Evolutionary conservation across 2,888 invertebrate genomes (phyloP), one percentile per base, ranked within the genome.

Genomic region (Syritta pipiens): DNA sequence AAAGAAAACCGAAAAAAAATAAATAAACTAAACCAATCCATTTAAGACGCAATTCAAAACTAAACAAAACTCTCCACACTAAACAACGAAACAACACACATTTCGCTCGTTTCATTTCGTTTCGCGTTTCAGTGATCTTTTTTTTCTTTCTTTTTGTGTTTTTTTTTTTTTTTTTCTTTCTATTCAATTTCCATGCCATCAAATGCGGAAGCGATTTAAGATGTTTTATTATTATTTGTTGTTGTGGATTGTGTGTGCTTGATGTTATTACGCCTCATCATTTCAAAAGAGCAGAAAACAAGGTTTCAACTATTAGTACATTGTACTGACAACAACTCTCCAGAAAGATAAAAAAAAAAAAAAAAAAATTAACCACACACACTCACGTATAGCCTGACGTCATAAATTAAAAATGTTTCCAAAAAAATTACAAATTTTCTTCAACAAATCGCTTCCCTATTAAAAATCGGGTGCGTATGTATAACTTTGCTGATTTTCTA

Each of bases 201-300:
- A 72, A 72, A 77, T 67, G 77, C 77, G 77, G 77, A 77, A 77
- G 72, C 77, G 72, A 77, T 77, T 77, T 71, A 77, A 77, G 77
- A 77, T 72, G 65, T 77, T 77, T 77, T 77, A 72, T 77, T 77
- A 72, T 72, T 77, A 77, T 77, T 53, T 53, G 51, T 65, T 69
- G 37, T 44, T 32, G 42, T 22, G 2, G 9, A 30, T 22, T 12
- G 17, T 19, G 40, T 44, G 32, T 46, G 59, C 59, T 77, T 65
- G 53, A 60, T 60, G 71, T 60, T 77, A 77, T 53, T 77, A 67
- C 77, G 77, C 65, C 77, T 77, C 71, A 77, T 77, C 77, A 67
- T 72, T 77, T 55, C 77, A 65, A 77, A 77, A 55, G n/a, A n/a
- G 67, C 72, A 77, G 77, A 77, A 71, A 63, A 69, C 76, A 76